Conservation (phyloP, 2,797 vertebrate species). For the Nothura maculosa region DNA sequence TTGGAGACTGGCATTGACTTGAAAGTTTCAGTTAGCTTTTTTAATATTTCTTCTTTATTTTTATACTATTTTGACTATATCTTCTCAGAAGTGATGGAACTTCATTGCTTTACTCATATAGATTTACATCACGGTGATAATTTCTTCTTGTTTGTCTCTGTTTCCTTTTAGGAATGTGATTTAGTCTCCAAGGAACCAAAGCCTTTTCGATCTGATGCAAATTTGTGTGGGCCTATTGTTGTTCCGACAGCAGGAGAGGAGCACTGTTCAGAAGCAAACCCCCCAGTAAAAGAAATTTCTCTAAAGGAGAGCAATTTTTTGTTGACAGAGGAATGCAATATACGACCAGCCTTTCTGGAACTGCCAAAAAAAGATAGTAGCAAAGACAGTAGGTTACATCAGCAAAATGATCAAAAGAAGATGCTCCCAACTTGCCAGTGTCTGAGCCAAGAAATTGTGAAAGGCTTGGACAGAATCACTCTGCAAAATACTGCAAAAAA, state of each 20-base stretch:
- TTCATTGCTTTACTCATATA: neutral
- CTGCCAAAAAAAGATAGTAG: constrained; percentile 80
- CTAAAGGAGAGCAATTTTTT: constrained; percentile 67
- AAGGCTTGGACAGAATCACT: constrained; percentile 86
- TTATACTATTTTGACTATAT: neutral
- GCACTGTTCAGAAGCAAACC: constrained; percentile 68
- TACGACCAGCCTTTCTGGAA: constrained; percentile 74
- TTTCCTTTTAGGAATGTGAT: constrained; percentile 79
- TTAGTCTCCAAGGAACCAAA: constrained; percentile 87
- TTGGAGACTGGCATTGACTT: neutral
- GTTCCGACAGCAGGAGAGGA: constrained; percentile 90
- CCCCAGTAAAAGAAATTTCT: constrained; percentile 53
- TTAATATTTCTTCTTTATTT: no score
- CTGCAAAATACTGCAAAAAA: constrained; percentile 79
- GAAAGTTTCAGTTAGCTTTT: neutral
- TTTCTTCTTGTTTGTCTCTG: neutral
- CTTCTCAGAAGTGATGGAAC: neutral
- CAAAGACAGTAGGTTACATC: constrained; percentile 70
- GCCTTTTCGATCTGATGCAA: constrained; percentile 76
- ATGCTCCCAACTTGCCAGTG: constrained; percentile 65
- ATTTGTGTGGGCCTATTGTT: constrained; percentile 85
- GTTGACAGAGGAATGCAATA: constrained; percentile 72
- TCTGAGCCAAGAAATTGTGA: constrained; percentile 87
- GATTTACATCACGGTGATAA: neutral
- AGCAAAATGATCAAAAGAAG: constrained; percentile 62